Percentiles rank a stretch among this genome's conserved stretches.
phyloP scores from a whole-genome alignment of 2,888 invertebrate genomes.

The Lepidocyrtoides sp. region DNA sequence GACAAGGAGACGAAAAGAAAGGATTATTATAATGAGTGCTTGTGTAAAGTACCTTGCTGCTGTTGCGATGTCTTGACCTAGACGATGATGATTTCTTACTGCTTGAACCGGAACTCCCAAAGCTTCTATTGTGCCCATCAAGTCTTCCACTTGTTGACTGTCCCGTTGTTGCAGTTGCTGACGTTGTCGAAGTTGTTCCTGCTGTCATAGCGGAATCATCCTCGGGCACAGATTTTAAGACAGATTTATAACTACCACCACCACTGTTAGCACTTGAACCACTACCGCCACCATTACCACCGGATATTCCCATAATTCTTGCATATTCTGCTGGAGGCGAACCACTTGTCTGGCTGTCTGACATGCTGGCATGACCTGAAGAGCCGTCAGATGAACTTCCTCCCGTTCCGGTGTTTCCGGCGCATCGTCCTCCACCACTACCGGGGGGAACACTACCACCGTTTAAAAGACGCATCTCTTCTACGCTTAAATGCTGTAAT shows the following conservation, averaged over 20 bases:
- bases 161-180: slow-evolving; percentile 21
- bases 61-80: slow-evolving; percentile 84
- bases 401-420: slow-evolving; percentile 87
- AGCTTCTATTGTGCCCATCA: slow-evolving; percentile 77
- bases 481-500: slow-evolving; percentile 89
- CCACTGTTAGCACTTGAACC: slow-evolving; percentile 88
- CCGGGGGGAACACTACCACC: slow-evolving; percentile 54
- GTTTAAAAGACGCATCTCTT: slow-evolving; percentile 89
- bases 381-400: slow-evolving; percentile 94
- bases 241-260: slow-evolving; percentile 88
- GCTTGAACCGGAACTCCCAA: slow-evolving; percentile 78
- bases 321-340: slow-evolving; percentile 86
- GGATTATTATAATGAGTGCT: slow-evolving; percentile 28
- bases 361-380: slow-evolving; percentile 93
- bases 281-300: slow-evolving; percentile 87
- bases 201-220: slow-evolving; percentile 87
- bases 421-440: slow-evolving; percentile 61
- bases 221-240: slow-evolving; percentile 88
- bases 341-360: slow-evolving; percentile 92
- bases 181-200: neutral
- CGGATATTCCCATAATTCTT: slow-evolving; percentile 76
- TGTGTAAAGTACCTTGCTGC: slow-evolving; percentile 65
- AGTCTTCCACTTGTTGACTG: slow-evolving; percentile 46
- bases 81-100: slow-evolving; percentile 81
- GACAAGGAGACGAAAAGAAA: slow-evolving; percentile 23